Evolutionary conservation across 2,888 invertebrate species (phyloP).

Genomic region (Agonum fuliginosum): DNA sequence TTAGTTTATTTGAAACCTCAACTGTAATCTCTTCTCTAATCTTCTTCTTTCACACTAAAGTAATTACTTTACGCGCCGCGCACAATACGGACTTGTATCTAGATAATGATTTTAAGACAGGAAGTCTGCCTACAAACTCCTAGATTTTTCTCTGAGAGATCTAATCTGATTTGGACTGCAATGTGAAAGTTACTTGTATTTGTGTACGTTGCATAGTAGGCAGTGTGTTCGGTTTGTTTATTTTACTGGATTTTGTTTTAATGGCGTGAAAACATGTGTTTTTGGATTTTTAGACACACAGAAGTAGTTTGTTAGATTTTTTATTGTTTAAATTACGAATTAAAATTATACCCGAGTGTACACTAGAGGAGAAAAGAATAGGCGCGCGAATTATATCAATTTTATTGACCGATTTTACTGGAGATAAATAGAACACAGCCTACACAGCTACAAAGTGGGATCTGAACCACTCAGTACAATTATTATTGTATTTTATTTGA

Average conservation of each 20-base stretch:
- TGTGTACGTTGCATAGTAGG: background rate
- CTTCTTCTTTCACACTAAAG: slow-evolving; percentile 3
- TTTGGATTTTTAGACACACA: slow-evolving; percentile 12
- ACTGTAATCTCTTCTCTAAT: slow-evolving; percentile 3
- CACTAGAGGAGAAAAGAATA: background rate
- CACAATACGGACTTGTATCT: slow-evolving; percentile 46
- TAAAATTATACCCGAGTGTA: background rate
- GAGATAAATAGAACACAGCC: background rate
- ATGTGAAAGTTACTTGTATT: slow-evolving; percentile 28
- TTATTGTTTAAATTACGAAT: slow-evolving; percentile 10
- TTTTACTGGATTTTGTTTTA: slow-evolving; percentile 25
- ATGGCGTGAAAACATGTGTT: slow-evolving; percentile 37
- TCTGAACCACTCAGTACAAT: no score
- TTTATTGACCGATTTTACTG: no score
- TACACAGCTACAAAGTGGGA: no score
- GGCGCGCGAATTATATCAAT: no score
- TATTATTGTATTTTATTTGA: no score
- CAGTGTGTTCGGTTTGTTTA: background rate
- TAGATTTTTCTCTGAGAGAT: slow-evolving; percentile 33
- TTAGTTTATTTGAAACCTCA: background rate
- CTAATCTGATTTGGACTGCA: slow-evolving; percentile 28
- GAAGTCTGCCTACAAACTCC: slow-evolving; percentile 40
- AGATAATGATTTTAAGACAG: slow-evolving; percentile 47
- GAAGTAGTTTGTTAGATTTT: slow-evolving; percentile 15
- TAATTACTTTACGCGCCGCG: slow-evolving; percentile 6